A percentile compares a stretch with the other conserved stretches of the same genome.
These are phyloP conservation scores for Lasius fuliginosus DNA, from an alignment of 2,888 invertebrate genomes.

Conservation along the genomic window DNA sequence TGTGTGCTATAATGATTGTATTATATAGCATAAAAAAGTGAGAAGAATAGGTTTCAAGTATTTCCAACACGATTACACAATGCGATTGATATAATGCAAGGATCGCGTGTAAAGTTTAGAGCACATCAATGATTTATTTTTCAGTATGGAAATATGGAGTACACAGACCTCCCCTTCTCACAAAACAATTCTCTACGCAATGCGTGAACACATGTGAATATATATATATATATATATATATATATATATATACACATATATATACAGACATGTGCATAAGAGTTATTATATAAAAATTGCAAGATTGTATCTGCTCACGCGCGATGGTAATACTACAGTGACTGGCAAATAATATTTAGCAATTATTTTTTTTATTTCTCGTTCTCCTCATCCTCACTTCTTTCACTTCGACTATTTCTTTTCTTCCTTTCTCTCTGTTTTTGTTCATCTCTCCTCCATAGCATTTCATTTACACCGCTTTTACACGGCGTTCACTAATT, in stretches of 20 bases:
- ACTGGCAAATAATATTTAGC: constrained; percentile 59
- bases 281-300: constrained; percentile 65
- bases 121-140: constrained; percentile 47
- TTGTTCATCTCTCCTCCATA: neutral
- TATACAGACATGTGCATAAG: constrained; percentile 48
- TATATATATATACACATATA: constrained; percentile 39
- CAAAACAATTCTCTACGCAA: constrained; percentile 37
- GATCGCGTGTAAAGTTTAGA: constrained; percentile 44
- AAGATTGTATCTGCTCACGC: constrained; percentile 57
- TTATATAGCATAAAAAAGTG: constrained; percentile 44
- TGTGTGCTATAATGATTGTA: constrained; percentile 55
- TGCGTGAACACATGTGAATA: constrained; percentile 21
- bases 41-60: constrained; percentile 53
- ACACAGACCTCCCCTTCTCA: constrained; percentile 64
- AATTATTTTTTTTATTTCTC: constrained; percentile 35
- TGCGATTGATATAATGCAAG: constrained; percentile 5
- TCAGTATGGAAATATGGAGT: constrained; percentile 26
- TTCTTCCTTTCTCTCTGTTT: constrained; percentile 6
- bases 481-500: constrained; percentile 25
- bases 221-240: constrained; percentile 6
- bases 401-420: constrained; percentile 10
- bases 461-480: constrained; percentile 14
- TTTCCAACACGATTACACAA: constrained; percentile 42
- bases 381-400: constrained; percentile 2
- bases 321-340: constrained; percentile 67